Evolutionary conservation across 2,113 vertebrate genomes (phyloP), one percentile per base, ranked within the genome.

Genomic region (Sturnira hondurensis): DNA sequence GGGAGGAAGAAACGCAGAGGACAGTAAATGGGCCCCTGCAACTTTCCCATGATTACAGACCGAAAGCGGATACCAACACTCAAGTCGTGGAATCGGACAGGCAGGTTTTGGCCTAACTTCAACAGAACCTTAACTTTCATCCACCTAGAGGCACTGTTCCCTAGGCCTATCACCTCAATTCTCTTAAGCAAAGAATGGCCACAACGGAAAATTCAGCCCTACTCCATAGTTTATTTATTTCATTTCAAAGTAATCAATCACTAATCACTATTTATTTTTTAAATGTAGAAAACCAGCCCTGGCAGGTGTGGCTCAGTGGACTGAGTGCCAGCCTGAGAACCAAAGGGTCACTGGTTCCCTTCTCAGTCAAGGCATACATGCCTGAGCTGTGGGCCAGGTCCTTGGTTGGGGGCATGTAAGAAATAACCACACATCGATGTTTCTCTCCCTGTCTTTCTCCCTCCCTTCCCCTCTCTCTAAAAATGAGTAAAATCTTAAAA

Each of bases 221-320:
- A 71, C 7, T 76, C 50, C 68, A 76, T 20, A 76, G 38, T 71
- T 86, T 83, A 77, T 71, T 86, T 83, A 77, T 45, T n/a, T 74
- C 41, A 92, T 86, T 95, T 83, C 86, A 94, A 87, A 91, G 50
- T 61, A 91, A 95, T 77, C 47, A 88, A 86, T 89, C 5, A 54
- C 20, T 73, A 63, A 65, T 86, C 12, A 77, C 15, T 80, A 82
- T 38, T 94, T 89, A 84, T 93, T 86, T 56, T 76, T 41, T 89
- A 86, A 94, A 93, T 81, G 38, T 43, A 74, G 26, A 84, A 78
- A 41, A 86, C 93, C 98, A 58, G 56, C 56, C 54, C 54, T 56
- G 54, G 54, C 19, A 20, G 54, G 54, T 22, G 20, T 56, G 54
- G 54, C 54, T 56, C 54, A 56, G 54, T 56, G 54, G 54, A 56